Evolutionary conservation across 1,140 invertebrate genomes (phyloP).

Genomic region (Drosophila pruinosa): DNA sequence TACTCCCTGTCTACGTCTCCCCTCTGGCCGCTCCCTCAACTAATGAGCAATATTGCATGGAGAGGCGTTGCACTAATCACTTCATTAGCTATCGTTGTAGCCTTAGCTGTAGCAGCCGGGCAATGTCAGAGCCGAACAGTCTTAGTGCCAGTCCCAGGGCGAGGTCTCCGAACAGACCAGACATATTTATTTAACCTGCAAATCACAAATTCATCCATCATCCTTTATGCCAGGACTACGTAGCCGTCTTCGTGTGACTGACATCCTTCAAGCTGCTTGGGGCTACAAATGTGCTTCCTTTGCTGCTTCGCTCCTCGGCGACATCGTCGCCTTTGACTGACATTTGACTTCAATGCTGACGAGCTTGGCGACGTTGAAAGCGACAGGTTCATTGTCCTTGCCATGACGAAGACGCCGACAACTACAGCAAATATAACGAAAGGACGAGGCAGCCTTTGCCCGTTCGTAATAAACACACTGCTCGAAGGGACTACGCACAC

Average conservation of each 20-base stretch:
- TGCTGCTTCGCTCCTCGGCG: background rate
- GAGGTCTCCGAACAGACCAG: slow-evolving; percentile 16
- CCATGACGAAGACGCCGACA: background rate
- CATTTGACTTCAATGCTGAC: slow-evolving; percentile 76
- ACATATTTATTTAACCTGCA: slow-evolving; percentile 80
- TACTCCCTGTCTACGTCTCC: slow-evolving; percentile 1
- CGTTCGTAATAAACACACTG: slow-evolving; percentile 66
- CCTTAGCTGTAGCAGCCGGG: slow-evolving; percentile 21
- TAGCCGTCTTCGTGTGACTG: slow-evolving; percentile 51
- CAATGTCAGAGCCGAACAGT: background rate
- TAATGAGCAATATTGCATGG: slow-evolving; percentile 64
- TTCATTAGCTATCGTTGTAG: slow-evolving; percentile 72
- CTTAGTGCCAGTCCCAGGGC: background rate
- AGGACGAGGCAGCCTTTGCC: background rate
- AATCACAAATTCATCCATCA: slow-evolving; percentile 81
- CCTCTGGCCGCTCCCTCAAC: background rate
- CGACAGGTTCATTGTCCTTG: slow-evolving; percentile 80
- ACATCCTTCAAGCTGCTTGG: slow-evolving; percentile 34
- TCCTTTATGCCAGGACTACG: slow-evolving; percentile 59
- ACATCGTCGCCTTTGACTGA: slow-evolving; percentile 68
- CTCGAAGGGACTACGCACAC: slow-evolving; percentile 41
- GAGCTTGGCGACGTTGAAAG: slow-evolving; percentile 69
- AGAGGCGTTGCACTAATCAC: slow-evolving; percentile 79
- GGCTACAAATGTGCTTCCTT: slow-evolving; percentile 22
- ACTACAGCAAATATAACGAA: background rate